Conservation (phyloP, 1,140 invertebrate species). For the Cotesia typhae region DNA sequence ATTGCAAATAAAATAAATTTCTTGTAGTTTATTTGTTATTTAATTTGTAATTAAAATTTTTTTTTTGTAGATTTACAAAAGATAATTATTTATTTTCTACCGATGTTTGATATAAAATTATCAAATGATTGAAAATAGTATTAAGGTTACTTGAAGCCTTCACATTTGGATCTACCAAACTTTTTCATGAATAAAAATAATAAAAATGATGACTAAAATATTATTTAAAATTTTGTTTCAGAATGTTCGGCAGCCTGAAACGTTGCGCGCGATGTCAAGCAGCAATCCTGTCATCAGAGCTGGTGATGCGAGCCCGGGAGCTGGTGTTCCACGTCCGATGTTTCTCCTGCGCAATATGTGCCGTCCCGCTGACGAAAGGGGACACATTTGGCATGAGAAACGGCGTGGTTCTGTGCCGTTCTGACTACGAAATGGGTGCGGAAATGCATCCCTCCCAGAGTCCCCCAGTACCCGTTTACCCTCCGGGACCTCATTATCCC, state of each 20-base stretch:
- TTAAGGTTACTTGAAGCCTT: no score
- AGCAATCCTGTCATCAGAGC: conserved; percentile 89
- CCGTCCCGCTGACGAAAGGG: conserved; percentile 82
- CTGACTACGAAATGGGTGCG: conserved; percentile 83
- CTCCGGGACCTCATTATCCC: conserved; percentile 68
- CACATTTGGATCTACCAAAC: no score
- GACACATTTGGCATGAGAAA: conserved; percentile 94
- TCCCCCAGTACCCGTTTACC: conserved; percentile 66
- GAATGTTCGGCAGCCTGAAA: conserved; percentile 80
- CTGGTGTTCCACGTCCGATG: conserved; percentile 95
- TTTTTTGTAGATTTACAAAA: no score
- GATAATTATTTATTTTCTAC: no score
- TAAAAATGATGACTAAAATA: no score
- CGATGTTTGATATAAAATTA: no score
- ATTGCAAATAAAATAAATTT: no score
- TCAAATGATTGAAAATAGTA: no score
- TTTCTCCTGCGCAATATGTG: conserved; percentile 94
- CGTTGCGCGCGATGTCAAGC: conserved; percentile 89
- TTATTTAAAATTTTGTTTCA: conserved; percentile 54
- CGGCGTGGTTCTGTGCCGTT: conserved; percentile 81
- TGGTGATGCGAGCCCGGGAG: conserved; percentile 94
- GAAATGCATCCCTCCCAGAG: conserved; percentile 72
- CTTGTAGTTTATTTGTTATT: no score
- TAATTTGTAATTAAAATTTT: no score
- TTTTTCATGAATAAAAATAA: no score